Evolutionary conservation across 2,797 vertebrate species (phyloP).

Genomic region (Falco rusticolus): DNA sequence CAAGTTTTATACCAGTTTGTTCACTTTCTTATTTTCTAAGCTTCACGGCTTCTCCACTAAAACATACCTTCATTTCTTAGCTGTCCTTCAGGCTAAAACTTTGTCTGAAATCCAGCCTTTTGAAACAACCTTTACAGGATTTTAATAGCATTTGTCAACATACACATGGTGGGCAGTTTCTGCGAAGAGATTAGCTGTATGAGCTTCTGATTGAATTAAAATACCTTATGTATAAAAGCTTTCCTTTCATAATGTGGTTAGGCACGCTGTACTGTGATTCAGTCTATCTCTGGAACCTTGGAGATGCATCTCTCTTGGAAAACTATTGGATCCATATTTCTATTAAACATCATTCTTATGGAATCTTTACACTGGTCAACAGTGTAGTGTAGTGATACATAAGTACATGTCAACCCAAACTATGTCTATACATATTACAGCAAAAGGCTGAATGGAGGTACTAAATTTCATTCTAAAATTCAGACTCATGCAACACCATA

Average conservation of each 20-base stretch:
- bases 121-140: background rate
- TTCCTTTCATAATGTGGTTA: constrained; percentile 10
- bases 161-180: background rate
- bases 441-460: background rate
- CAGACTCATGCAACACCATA: background rate
- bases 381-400: background rate
- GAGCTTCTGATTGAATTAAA: constrained; percentile 1
- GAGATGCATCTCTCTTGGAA: background rate
- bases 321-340: background rate
- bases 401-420: background rate
- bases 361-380: background rate
- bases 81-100: background rate
- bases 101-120: background rate
- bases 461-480: background rate
- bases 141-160: constrained; percentile 5
- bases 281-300: background rate
- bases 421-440: background rate
- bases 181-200: background rate
- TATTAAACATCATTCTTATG: accelerated
- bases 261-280: background rate
- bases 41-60: background rate
- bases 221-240: background rate
- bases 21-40: background rate
- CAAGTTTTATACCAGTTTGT: background rate
- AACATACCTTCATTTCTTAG: background rate